phyloP scores from a whole-genome alignment of 1,140 invertebrate genomes.

The Hyles vespertilio region DNA sequence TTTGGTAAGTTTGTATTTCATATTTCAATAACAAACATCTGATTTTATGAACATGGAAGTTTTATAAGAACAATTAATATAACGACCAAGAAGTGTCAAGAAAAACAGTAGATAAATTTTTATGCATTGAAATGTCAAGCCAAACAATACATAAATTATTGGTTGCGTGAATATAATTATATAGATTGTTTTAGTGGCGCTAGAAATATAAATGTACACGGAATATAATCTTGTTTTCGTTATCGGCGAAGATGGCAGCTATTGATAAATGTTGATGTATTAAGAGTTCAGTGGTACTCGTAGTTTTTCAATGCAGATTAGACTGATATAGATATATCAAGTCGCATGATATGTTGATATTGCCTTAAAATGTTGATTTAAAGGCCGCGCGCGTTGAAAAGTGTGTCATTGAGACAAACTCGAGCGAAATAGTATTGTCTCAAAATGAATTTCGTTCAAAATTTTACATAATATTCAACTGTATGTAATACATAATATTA shows the following conservation, averaged over 20 bases:
- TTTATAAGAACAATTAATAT: no score
- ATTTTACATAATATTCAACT: no score
- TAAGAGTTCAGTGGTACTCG: constrained; percentile 23
- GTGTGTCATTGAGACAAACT: constrained; percentile 6
- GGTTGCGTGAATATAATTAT: background rate
- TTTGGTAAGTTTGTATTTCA: no score
- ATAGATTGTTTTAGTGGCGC: constrained; percentile 1
- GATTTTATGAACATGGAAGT: no score
- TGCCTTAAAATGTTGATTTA: constrained; percentile 3
- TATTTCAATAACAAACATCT: no score
- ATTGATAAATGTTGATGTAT: constrained; percentile 46
- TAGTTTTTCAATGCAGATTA: constrained; percentile 19
- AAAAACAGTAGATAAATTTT: background rate
- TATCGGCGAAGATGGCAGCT: constrained; percentile 34
- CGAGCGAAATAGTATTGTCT: no score
- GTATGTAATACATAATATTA: no score
- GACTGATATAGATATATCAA: constrained; percentile 10
- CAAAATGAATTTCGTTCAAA: no score
- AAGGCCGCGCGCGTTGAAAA: background rate
- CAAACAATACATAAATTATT: background rate
- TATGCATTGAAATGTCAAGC: background rate
- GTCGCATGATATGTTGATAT: constrained; percentile 4
- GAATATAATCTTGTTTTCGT: constrained; percentile 19
- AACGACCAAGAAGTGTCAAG: no score
- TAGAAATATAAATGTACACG: constrained; percentile 10